These are phyloP conservation scores for Maconellicoccus hirsutus DNA, from an alignment of 1,140 invertebrate genomes.

Conservation along the genomic window DNA sequence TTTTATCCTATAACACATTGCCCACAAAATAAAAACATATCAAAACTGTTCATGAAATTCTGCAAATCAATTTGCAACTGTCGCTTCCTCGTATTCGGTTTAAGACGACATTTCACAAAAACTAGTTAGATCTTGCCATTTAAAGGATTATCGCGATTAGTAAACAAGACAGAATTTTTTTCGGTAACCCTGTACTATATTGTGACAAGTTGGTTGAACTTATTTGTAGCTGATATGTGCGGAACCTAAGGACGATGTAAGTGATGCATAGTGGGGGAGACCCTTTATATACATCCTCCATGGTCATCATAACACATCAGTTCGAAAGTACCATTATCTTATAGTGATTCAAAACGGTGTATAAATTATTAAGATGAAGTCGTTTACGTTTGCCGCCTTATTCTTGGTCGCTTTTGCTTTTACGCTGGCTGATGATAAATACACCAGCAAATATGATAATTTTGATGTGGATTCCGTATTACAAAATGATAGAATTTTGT, in stretches of 20 bases:
- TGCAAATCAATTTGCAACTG: too few relatives aligned
- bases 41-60: too few relatives aligned
- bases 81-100: too few relatives aligned
- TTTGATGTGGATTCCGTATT: constrained; percentile 32
- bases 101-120: neutral
- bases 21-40: too few relatives aligned
- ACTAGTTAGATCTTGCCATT: neutral
- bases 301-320: constrained; percentile 2
- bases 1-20: too few relatives aligned
- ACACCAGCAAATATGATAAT: neutral
- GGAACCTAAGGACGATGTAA: neutral
- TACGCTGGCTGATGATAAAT: neutral
- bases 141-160: neutral
- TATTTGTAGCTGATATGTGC: neutral
- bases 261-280: neutral
- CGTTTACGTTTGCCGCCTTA: neutral
- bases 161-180: neutral
- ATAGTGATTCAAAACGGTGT: neutral
- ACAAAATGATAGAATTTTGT: constrained; percentile 31
- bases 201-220: neutral
- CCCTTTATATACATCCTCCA: constrained; percentile 8
- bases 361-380: constrained; percentile 1
- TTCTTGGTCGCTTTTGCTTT: neutral
- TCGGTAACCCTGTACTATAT: neutral
- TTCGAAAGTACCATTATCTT: neutral